phyloP scores from a whole-genome alignment of 2,113 vertebrate species.

The Hyaena hyaena region DNA sequence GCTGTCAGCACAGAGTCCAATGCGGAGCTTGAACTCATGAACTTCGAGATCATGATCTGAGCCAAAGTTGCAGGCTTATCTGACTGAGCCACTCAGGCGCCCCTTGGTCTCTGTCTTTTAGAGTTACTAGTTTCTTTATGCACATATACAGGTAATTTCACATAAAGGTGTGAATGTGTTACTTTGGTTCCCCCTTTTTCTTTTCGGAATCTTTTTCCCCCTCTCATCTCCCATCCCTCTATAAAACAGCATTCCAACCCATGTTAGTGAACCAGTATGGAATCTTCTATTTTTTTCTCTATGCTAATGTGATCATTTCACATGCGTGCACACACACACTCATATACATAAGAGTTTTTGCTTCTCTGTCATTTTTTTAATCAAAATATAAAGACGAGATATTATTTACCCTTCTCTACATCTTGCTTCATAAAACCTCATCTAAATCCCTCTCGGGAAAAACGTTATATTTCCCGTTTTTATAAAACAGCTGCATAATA shows the following conservation, averaged over 20 bases:
- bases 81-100: too few species aligned
- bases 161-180: not conserved
- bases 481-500: slow-evolving; percentile 21
- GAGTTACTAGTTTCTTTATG: not conserved
- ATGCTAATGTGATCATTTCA: not conserved
- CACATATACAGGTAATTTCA: not conserved
- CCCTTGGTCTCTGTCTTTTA: not conserved
- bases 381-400: slow-evolving; percentile 13
- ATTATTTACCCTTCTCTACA: not conserved
- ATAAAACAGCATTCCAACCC: not conserved
- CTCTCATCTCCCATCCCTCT: not conserved
- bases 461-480: slow-evolving; percentile 1
- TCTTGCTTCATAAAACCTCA: slow-evolving; percentile 30
- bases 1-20: too few species aligned
- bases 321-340: too few species aligned
- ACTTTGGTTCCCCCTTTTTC: not conserved
- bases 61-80: too few species aligned
- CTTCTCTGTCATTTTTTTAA: not conserved
- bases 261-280: not conserved
- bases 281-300: not conserved
- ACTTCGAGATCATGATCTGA: too few species aligned
- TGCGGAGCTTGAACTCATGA: too few species aligned
- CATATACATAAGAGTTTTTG: not conserved
- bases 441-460: not conserved
- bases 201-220: not conserved